These are phyloP conservation scores for Coracias cyanogaster DNA, from an alignment of 2,797 vertebrate genomes.

Conservation along the genomic window DNA sequence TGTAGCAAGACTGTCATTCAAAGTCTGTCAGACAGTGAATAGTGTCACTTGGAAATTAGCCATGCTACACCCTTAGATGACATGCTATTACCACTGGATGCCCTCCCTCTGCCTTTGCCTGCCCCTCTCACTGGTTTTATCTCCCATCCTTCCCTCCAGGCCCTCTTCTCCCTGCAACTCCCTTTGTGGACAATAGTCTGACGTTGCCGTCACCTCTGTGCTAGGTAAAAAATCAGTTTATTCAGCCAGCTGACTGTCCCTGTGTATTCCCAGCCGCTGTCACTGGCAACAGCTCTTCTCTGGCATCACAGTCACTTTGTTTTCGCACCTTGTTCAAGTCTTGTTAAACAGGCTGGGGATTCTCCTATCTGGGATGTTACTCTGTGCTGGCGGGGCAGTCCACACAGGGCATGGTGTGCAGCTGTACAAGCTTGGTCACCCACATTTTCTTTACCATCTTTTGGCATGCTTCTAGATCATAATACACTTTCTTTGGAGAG, in stretches of 20 bases:
- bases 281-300: background rate
- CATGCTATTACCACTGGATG: background rate
- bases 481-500: background rate
- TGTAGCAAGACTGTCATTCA: background rate
- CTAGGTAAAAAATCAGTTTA: background rate
- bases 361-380: background rate
- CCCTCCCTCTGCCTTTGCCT: background rate
- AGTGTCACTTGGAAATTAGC: background rate
- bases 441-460: background rate
- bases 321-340: background rate
- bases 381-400: background rate
- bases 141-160: background rate
- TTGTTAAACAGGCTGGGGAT: background rate
- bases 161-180: background rate
- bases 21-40: background rate
- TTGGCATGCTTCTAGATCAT: background rate
- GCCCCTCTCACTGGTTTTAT: background rate
- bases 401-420: background rate
- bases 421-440: background rate
- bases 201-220: background rate
- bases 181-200: background rate
- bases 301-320: background rate
- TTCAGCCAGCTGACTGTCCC: background rate
- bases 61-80: background rate
- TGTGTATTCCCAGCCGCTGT: background rate